Conservation (phyloP, 1,140 invertebrate genomes). For the Protaetia brevitarsis region DNA sequence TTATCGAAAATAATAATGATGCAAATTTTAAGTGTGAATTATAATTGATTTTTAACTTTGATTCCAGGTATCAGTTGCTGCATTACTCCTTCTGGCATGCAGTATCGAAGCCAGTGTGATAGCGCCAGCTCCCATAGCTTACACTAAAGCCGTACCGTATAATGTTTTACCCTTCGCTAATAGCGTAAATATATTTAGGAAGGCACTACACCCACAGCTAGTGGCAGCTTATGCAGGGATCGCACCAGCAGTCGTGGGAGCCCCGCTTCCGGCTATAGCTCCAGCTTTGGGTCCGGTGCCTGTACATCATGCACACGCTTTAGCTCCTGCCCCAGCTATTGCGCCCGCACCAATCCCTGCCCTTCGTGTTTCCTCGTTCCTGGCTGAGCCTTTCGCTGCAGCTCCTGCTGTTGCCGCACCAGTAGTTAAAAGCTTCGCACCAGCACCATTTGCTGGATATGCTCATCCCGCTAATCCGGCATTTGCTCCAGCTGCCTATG, state of each 20-base stretch:
- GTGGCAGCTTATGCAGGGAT: neutral
- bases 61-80: conserved; percentile 21
- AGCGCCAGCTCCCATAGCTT: conserved; percentile 19
- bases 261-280: neutral
- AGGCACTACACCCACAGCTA: neutral
- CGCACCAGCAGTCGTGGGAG: neutral
- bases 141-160: conserved; percentile 24
- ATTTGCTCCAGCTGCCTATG: neutral
- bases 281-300: neutral
- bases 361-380: conserved; percentile 8
- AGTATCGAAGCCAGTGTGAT: conserved; percentile 13
- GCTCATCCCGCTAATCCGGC: neutral
- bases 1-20: neutral
- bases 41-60: neutral
- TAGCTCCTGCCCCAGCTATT: neutral
- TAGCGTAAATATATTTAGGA: conserved; percentile 26
- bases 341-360: neutral
- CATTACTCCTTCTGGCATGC: conserved; percentile 7
- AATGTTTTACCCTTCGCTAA: conserved; percentile 24
- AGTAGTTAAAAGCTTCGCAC: neutral
- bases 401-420: neutral
- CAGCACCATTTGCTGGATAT: neutral
- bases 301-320: neutral
- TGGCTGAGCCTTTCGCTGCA: neutral
- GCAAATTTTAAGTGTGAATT: neutral